These are phyloP conservation scores for Chaenogobius annularis DNA, from an alignment of 2,113 vertebrate species.

Conservation along the genomic window DNA sequence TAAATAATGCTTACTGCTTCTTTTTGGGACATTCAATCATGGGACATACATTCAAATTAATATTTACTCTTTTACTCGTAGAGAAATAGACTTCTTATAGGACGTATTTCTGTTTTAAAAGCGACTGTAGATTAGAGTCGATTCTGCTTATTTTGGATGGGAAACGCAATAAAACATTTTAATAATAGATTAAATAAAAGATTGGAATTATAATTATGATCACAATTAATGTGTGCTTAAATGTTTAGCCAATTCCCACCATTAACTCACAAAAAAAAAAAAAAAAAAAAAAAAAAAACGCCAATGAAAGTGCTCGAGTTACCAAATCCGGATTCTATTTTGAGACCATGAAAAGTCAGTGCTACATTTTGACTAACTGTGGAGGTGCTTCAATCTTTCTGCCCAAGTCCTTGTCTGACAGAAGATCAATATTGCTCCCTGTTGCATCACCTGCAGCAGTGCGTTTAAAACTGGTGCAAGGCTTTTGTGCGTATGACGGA, in stretches of 20 bases:
- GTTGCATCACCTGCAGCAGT: conserved; percentile 7
- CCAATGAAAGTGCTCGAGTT: not conserved
- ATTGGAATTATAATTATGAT: not conserved
- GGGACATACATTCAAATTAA: too few relatives aligned
- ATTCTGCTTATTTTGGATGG: too few relatives aligned
- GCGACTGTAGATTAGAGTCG: not conserved
- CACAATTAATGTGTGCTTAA: not conserved
- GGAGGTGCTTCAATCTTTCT: conserved; percentile 6
- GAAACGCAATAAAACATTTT: not conserved
- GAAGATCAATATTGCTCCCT: conserved; percentile 1
- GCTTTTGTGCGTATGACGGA: not conserved
- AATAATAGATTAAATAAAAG: too few relatives aligned
- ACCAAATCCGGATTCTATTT: not conserved
- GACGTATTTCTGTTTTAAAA: not conserved
- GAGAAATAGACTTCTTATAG: not conserved
- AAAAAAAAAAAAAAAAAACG: not conserved
- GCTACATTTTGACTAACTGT: not conserved
- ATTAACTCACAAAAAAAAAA: not conserved
- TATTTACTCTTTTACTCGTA: not conserved
- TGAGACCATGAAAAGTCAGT: not conserved
- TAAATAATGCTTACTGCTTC: not conserved
- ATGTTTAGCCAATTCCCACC: too few relatives aligned
- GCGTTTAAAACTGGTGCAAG: not conserved
- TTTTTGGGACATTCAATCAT: too few relatives aligned
- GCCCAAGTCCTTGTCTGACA: not conserved